Evolutionary conservation across 2,888 invertebrate species (phyloP).

Genomic region (Eulithis prunata): DNA sequence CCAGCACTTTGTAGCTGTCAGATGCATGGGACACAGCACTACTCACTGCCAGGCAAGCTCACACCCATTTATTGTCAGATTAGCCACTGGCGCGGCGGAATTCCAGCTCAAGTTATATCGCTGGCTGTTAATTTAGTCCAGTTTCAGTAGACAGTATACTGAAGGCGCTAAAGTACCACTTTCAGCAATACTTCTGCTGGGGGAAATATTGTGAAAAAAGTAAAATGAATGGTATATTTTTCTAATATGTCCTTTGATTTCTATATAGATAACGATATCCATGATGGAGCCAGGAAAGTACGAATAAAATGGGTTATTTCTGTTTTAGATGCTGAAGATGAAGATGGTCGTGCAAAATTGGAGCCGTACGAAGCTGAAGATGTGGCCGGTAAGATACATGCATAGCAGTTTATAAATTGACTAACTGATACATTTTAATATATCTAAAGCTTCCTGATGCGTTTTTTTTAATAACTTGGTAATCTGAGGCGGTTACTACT

Average conservation of each 20-base stretch:
- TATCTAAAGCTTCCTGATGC: no score
- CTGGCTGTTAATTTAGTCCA: constrained; percentile 8
- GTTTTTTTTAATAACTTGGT: not conserved
- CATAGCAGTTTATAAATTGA: not conserved
- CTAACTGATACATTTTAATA: not conserved
- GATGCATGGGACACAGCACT: constrained; percentile 62
- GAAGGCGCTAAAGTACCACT: no score
- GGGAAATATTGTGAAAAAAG: no score
- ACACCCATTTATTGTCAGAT: constrained; percentile 65
- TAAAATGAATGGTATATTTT: not conserved
- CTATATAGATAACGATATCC: no score
- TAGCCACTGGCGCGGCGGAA: constrained; percentile 48
- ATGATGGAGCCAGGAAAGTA: no score
- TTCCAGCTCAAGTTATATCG: constrained; percentile 35
- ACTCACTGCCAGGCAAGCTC: constrained; percentile 57
- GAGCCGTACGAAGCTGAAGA: constrained; percentile 53
- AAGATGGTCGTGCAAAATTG: constrained; percentile 48
- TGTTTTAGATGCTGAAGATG: constrained; percentile 53
- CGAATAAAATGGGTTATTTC: constrained; percentile 6
- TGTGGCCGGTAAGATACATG: constrained; percentile 51
- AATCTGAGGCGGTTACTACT: not conserved
- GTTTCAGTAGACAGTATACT: no score
- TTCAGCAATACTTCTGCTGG: no score
- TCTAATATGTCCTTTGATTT: not conserved
- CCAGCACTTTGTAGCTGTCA: constrained; percentile 73